Evolutionary conservation across 2,113 vertebrate species (phyloP), one percentile per base, ranked within the genome.

Genomic region (Odontesthes bonariensis): DNA sequence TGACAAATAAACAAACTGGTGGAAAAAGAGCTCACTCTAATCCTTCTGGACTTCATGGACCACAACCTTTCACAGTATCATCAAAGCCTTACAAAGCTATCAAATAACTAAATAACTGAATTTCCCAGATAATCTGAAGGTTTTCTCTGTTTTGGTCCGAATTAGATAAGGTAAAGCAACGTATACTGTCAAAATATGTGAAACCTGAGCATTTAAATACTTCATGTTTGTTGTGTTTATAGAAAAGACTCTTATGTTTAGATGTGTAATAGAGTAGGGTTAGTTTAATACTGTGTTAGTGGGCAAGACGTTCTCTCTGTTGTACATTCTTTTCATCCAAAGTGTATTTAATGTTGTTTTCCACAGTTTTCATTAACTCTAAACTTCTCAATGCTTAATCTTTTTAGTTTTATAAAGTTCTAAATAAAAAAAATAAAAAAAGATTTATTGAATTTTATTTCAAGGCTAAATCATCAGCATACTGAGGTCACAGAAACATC

Each of bases 341-440:
- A 68, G 40, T 80, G 77, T 92, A 92, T 93, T 92, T 92, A 91
- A 87, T 87, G 73, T 89, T 76, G 69, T 87, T 83, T 86, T 83
- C 59, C 69, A 80, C 46, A 67, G 31, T 84, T 88, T 70, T 73
- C 77, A 87, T 19, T 75, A 63, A 73, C 62, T 82, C 69, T 67
- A 16, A 75, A 81, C 38, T 32, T 86, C 31, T 63, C 52, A 63
- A 32, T 35, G 38, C 71, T 64, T 83, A 46, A 51, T 61, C 61
- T 78, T 58, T 89, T 79, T 75, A 32, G 52, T 75, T 89, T 81
- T 70, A 80, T 80, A 35, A 82, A 70, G 75, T 77, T 83, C 38
- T 52, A 44, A 86, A 89, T 85, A 88, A 90, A 88, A 69, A 27
- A 27, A 27, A 2, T 38, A 86, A 75, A 57, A 69, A 86, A 73